Base-by-base conservation (phyloP, 2,797 vertebrate genomes). In the Heterohyrax brucei region DNA sequence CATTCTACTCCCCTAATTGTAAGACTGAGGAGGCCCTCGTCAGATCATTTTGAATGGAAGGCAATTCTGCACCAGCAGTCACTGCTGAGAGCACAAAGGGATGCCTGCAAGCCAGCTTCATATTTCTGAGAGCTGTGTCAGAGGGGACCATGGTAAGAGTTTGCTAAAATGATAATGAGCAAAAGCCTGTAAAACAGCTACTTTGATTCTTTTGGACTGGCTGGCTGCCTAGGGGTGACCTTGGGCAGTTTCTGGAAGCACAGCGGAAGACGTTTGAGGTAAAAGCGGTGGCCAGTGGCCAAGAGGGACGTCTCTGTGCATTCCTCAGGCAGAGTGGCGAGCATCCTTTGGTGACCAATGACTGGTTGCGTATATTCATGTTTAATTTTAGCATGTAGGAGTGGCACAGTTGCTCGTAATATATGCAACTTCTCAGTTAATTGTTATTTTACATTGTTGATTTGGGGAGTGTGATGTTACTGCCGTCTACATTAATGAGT, bases 91-190 rank as follows among this genome's bases (percentile, higher is more conserved):
- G 92, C 44, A 89, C 44, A 81, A 78, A 86, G 28, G 13, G 9
- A 83, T 13, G 68, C 76, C 90, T 21, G 1, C 62, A n/a, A 88
- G 24, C 91, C 61, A 76, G 19, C 89, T 89, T 91, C 53, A 62
- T 72, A 95, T 85, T 93, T 95, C 86, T 33, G 14, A 93, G 72
- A 94, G 30, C 14, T n/a, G 59, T 0, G 0, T 89, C 70, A 83
- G 44, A 95, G 56, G 66, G 77, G 1, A 88, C 14, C 83, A 44
- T 56, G 22, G 61, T 66, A 88, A 77, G 8, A 64, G 13, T 95
- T 93, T 91, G 22, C 86, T 93, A 53, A 94, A 95, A 89, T 78
- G 88, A 83, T 75, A 81, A 87, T 50, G 76, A 93, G 22, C 6
- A 80, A 82, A 93, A 50, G 26, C 19, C 26, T 88, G 1, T 53